Percentiles rank a stretch among this genome's conserved stretches.
Evolutionary conservation across 2,888 invertebrate genomes (phyloP).

Genomic region (Caprella mutica): DNA sequence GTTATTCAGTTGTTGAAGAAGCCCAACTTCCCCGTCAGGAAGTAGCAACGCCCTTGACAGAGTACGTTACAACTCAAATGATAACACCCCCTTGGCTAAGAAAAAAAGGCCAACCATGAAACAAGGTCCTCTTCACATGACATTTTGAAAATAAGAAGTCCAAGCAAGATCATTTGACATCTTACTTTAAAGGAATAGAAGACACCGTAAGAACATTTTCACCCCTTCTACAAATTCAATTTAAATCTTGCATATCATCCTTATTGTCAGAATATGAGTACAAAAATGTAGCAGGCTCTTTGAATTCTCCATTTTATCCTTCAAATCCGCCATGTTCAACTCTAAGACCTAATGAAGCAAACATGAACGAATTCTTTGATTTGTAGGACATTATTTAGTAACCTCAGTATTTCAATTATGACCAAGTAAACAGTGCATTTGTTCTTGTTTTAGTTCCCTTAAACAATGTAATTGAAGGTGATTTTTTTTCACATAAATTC

Average conservation of each 20-base stretch:
- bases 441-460: background rate
- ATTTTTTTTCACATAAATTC: background rate
- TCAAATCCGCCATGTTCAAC: background rate
- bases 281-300: conserved; percentile 1
- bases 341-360: background rate
- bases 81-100: background rate
- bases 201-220: conserved; percentile 1
- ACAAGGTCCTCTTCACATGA: background rate
- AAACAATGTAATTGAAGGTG: background rate
- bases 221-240: background rate
- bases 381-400: conserved; percentile 2
- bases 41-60: background rate
- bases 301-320: background rate
- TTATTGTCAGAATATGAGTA: conserved; percentile 8
- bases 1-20: background rate
- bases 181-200: background rate
- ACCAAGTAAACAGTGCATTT: background rate
- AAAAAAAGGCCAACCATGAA: background rate
- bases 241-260: background rate
- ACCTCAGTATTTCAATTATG: background rate
- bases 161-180: background rate
- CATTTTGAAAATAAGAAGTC: conserved; percentile 3
- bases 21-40: background rate
- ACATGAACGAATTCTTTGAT: background rate
- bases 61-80: background rate